Evolutionary conservation across 92 coral and sea anemone genomes (phyloP), one percentile per base, ranked within the genome.

Genomic region (Palythoa heliodiscus): DNA sequence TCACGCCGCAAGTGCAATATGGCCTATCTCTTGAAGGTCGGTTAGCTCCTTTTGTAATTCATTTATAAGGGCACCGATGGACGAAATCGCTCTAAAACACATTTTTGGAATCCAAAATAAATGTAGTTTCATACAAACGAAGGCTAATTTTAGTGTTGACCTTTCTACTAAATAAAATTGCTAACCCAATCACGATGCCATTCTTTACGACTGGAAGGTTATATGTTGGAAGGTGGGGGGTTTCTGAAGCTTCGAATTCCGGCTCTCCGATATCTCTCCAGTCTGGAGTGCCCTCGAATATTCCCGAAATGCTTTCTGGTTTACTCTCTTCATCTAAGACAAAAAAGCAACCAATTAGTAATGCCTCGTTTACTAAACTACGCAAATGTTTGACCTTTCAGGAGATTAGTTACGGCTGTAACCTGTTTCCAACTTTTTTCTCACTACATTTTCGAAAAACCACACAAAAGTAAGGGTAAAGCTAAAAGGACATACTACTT

Each of bases 171-270:
- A 20, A 22, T 7, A 29, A 13, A 40, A 16, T 23, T 3, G 73
- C 93, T 73, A 85, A 94, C 99, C 99, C 98, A 37, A 92, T 71
- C 15, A 93, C 85, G 39, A 90, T 87, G 39, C 92, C 95, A 76
- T 97, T 89, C 72, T 91, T 93, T 50, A 89, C 76, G 35, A 97
- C 92, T 7, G 98, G 99, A 23, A 97, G 89, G 76, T 95, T 97
- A 77, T 95, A 97, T 8, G 99, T 93, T 22, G 92, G 98, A 15
- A 97, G 76, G 71, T 94, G 98, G 3, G 99, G 99, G 52, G 77
- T 77, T 12, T 97, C 99, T 53, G 97, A 88, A 61, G 92, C 87
- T 78, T 97, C 99, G 86, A 97, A 91, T 88, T 97, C 99, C 1
- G 95, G 90, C n/a, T 88, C 90, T 29, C 86, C 70, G 47, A 64